Evolutionary conservation across 2,113 vertebrate species (phyloP).

Genomic region (Anser cygnoides): DNA sequence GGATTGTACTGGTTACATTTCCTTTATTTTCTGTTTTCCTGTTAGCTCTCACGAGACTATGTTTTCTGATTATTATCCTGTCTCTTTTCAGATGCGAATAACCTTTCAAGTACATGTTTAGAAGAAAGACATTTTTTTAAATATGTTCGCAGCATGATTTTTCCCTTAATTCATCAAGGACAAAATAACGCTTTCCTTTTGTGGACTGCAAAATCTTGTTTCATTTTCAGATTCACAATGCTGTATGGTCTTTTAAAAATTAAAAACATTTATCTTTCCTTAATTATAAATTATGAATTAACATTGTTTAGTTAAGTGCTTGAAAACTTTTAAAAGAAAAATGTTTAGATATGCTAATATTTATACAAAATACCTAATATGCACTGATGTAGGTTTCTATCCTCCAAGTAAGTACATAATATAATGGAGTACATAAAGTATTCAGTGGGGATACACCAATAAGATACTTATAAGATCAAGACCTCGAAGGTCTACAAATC

Average conservation of each 20-base stretch:
- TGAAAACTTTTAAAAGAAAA: background rate
- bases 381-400: background rate
- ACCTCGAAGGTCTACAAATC: background rate
- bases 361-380: background rate
- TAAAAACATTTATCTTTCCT: background rate
- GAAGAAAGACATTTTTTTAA: background rate
- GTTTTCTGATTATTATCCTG: background rate
- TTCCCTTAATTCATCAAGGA: background rate
- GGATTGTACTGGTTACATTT: background rate
- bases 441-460: background rate
- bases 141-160: background rate
- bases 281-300: background rate
- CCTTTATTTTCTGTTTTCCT: background rate
- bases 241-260: background rate
- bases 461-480: background rate
- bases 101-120: background rate
- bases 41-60: background rate
- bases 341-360: background rate
- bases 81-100: background rate
- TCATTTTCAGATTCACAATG: background rate
- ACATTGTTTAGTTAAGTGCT: background rate
- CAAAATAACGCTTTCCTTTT: background rate
- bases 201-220: background rate
- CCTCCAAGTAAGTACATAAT: background rate
- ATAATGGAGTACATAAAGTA: background rate